Conservation (phyloP, 2,797 vertebrate species). For the Spinus olivaceus region DNA sequence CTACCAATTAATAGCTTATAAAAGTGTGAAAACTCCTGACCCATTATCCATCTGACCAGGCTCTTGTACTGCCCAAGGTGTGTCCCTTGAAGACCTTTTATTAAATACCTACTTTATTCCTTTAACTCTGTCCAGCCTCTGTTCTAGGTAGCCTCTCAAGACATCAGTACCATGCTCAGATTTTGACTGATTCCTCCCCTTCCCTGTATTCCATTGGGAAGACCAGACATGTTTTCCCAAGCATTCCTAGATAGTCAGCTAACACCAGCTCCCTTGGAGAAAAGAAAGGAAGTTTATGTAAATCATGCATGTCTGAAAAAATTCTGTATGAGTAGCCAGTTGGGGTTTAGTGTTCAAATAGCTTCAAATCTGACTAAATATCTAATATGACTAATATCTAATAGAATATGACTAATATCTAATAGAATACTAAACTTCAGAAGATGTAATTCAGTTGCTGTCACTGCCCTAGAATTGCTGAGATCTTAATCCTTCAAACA, state of each 20-base stretch:
- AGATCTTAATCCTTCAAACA: neutral
- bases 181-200: neutral
- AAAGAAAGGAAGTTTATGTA: neutral
- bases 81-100: neutral
- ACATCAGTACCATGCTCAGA: neutral
- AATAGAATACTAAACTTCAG: neutral
- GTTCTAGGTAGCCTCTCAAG: neutral
- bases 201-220: neutral
- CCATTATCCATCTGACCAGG: fast-evolving
- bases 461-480: neutral
- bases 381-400: neutral
- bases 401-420: too few relatives aligned
- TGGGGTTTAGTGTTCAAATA: neutral
- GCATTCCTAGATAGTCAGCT: neutral
- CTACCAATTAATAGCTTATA: neutral
- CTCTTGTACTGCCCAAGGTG: neutral
- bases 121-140: neutral
- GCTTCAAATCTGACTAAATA: neutral
- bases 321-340: neutral
- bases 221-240: neutral
- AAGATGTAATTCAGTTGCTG: neutral
- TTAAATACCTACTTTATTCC: neutral
- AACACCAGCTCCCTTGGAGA: neutral
- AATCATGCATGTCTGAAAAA: neutral
- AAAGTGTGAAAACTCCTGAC: neutral